Conservation (phyloP, 2,797 vertebrate genomes). For the Sebastes nivosus region DNA sequence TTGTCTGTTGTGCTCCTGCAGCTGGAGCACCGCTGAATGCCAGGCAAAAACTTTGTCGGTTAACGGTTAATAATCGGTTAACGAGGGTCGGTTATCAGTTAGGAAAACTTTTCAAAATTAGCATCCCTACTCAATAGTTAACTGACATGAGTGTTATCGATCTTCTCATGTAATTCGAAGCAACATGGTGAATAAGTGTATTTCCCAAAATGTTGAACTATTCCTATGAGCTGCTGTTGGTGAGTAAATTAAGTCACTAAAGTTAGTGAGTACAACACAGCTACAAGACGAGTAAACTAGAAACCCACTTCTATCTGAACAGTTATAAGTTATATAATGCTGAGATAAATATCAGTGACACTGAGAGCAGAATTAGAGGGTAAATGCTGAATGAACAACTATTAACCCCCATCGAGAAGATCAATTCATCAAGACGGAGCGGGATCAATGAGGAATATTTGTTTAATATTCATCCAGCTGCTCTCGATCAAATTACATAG, state of each 20-base stretch:
- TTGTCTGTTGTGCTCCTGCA: too few species aligned
- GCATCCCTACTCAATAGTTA: too few species aligned
- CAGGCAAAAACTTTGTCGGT: too few species aligned
- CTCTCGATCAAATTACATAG: conserved; percentile 56
- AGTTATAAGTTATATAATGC: background rate
- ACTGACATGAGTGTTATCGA: too few species aligned
- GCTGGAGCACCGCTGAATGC: too few species aligned
- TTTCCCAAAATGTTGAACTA: background rate
- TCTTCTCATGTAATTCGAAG: background rate
- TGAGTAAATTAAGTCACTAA: background rate
- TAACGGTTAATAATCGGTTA: too few species aligned
- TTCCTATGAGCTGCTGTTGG: background rate
- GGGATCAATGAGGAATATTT: conserved; percentile 9
- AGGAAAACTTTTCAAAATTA: too few species aligned
- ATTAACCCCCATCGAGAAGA: conserved; percentile 17
- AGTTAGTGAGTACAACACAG: background rate
- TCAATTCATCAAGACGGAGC: conserved; percentile 8
- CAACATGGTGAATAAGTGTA: background rate
- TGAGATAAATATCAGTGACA: background rate
- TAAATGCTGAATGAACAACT: conserved; percentile 9
- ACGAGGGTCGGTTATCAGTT: too few species aligned
- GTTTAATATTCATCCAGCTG: conserved; percentile 54
- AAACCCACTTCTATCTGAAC: background rate
- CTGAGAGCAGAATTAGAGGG: background rate
- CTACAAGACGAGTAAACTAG: background rate